Base-by-base conservation (phyloP, 2,797 vertebrate genomes). In the Xiphorhynchus erythropygius region DNA sequence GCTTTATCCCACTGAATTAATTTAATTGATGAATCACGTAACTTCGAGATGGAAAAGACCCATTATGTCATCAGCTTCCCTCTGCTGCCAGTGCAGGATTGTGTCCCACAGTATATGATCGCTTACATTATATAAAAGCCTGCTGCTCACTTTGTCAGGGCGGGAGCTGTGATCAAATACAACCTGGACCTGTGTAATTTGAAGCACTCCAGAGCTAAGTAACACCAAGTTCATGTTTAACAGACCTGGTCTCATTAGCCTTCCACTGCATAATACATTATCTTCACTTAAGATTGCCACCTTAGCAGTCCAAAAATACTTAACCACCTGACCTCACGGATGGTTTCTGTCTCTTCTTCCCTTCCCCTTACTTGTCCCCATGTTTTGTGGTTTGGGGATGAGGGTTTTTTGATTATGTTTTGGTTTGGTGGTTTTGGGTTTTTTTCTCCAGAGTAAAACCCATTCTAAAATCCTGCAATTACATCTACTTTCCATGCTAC, bases 181-280 rank as follows among this genome's bases (percentile, higher is more conserved):
- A 91, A 86, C 65, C 79, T 10, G 15, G 89, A 82, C 85, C 87
- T 53, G 47, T 91, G 92, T 91, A 92, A 96, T 88, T 56, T 90
- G 87, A 94, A 81, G 76, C 94, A 60, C 77, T 91, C 84, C 52
- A 18, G 73, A 62, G 87, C 79, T 76, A 32, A 91, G 82, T 84
- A 92, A 91, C 90, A 75, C 84, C 79, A 92, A 79, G 30, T 52
- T 59, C 39, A 0, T 83, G 76, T 93, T 94, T 93, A 95, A 95
- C 94, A 84, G 94, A 85, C 32, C 82, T 67, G 76, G 47, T 87
- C 82, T 88, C 91, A 73, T 91, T 94, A 93, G 73, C 79, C 81
- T 93, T 86, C 93, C 57, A 30, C 83, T 94, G 92, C 88, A 95
- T 93, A 94, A 93, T 94, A 46, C 84, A 92, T 95, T 93, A 86